Evolutionary conservation across 2,113 vertebrate species (phyloP).

Genomic region (Scortum barcoo): DNA sequence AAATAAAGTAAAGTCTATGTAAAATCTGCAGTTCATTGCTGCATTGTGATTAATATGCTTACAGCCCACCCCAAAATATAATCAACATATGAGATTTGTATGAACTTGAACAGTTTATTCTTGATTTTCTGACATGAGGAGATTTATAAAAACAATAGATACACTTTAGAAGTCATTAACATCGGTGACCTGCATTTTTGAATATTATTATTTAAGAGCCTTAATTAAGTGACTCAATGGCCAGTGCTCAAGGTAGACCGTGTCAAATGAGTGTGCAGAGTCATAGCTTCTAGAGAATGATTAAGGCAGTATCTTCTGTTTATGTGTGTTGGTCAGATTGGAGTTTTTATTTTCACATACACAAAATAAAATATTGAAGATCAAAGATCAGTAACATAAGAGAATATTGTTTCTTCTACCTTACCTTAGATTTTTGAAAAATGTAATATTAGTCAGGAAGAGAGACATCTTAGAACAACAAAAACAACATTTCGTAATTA

Average conservation of each 20-base stretch:
- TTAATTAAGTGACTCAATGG: neutral
- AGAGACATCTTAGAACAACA: neutral
- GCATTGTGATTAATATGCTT: neutral
- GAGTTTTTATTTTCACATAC: neutral
- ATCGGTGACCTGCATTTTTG: neutral
- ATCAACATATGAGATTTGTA: neutral
- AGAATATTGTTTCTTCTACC: neutral
- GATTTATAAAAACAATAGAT: neutral
- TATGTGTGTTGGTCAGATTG: neutral
- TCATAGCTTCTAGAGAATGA: neutral
- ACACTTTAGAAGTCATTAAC: neutral
- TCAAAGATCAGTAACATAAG: conserved; percentile 8
- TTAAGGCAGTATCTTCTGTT: neutral
- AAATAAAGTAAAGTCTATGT: neutral
- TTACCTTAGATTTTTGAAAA: neutral
- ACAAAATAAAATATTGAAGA: conserved; percentile 6
- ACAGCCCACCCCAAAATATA: neutral
- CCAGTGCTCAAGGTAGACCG: neutral
- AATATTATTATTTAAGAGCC: neutral
- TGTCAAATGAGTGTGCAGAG: neutral
- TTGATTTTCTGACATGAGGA: conserved; percentile 1
- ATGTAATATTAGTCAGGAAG: neutral
- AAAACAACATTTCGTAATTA: conserved; percentile 8
- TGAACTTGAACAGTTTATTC: neutral
- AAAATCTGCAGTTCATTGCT: neutral